A percentile compares a stretch with the other conserved stretches of the same genome.
These are phyloP conservation scores for Halcyon senegalensis DNA, from an alignment of 2,113 vertebrate genomes.

Conservation along the genomic window DNA sequence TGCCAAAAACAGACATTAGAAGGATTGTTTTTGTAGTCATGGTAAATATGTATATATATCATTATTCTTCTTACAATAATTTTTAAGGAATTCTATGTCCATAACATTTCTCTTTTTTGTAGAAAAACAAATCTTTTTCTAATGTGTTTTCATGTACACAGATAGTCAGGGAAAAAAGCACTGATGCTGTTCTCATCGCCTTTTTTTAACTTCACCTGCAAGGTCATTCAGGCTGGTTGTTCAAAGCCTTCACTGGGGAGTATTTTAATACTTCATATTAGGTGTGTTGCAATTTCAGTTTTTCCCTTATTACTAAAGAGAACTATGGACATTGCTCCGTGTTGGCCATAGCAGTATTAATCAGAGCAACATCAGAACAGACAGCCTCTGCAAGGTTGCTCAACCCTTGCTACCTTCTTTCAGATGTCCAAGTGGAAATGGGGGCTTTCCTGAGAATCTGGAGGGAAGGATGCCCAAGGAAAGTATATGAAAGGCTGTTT, in stretches of 20 bases:
- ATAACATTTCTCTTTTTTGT: neutral
- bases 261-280: neutral
- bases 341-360: neutral
- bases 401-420: neutral
- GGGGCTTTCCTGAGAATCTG: neutral
- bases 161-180: neutral
- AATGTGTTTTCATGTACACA: neutral
- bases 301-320: neutral
- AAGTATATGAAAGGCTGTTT: neutral
- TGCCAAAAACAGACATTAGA: neutral
- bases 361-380: neutral
- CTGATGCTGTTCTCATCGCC: fast-evolving
- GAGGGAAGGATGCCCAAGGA: neutral
- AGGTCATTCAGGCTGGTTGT: neutral
- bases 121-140: neutral
- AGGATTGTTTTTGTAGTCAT: neutral
- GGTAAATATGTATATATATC: neutral
- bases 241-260: neutral
- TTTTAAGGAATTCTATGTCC: neutral
- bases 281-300: neutral
- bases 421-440: neutral
- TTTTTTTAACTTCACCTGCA: neutral
- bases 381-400: neutral
- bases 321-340: neutral
- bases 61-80: neutral